phyloP scores from a whole-genome alignment of 2,888 invertebrate genomes.

The Sinohyriopsis cumingii region DNA sequence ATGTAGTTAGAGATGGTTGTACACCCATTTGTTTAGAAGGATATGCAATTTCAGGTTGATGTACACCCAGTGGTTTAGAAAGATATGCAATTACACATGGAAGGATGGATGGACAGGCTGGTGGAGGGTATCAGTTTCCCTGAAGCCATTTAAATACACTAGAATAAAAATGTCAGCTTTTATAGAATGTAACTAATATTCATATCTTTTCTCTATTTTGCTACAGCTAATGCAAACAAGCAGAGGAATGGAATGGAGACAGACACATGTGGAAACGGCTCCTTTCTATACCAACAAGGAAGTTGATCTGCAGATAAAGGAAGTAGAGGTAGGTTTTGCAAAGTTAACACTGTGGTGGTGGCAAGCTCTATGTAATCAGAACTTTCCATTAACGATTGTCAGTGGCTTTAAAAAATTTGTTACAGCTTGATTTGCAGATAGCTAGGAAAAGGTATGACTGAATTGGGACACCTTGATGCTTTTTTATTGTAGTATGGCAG shows the following conservation, averaged over 20 bases:
- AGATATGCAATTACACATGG: too few relatives aligned
- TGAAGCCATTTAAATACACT: too few relatives aligned
- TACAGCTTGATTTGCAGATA: background rate
- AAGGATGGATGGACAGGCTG: too few relatives aligned
- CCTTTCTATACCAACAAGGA: conserved; percentile 98
- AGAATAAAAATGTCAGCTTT: too few relatives aligned
- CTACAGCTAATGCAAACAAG: conserved; percentile 78
- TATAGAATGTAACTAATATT: background rate
- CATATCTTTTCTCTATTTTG: background rate
- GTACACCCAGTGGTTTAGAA: too few relatives aligned
- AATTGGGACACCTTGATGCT: too few relatives aligned
- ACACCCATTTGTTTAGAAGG: too few relatives aligned
- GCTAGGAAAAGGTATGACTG: background rate
- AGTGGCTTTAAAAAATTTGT: background rate
- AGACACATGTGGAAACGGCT: conserved; percentile 92
- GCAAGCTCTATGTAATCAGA: background rate
- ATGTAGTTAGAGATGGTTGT: too few relatives aligned
- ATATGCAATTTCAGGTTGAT: too few relatives aligned
- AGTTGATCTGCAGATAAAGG: conserved; percentile 94
- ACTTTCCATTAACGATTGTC: background rate
- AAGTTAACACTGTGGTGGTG: background rate
- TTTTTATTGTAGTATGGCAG: too few relatives aligned
- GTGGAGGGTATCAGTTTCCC: too few relatives aligned
- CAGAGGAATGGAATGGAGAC: conserved; percentile 92
- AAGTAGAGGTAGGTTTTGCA: conserved; percentile 82